phyloP scores from a whole-genome alignment of 1,140 invertebrate genomes.

The Stegodyphus dumicola region DNA sequence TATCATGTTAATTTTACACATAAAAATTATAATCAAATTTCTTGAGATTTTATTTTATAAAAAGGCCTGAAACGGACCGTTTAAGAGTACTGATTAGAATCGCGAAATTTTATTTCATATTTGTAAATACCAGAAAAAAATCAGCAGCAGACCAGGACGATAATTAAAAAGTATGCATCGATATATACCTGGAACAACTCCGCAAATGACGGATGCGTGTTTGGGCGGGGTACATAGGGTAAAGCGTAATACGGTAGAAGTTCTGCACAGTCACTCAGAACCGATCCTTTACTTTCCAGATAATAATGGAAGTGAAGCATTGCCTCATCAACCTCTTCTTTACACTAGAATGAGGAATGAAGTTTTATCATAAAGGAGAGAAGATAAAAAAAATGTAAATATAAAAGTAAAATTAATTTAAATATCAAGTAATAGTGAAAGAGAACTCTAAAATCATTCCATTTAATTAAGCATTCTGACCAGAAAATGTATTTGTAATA shows the following conservation, averaged over 20 bases:
- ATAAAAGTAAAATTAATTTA: too few species aligned
- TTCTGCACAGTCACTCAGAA: conserved; percentile 72
- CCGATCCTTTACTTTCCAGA: conserved; percentile 71
- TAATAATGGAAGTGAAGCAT: conserved; percentile 72
- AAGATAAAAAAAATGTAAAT: too few species aligned
- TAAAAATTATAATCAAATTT: too few species aligned
- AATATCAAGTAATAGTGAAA: too few species aligned
- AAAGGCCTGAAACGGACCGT: too few species aligned
- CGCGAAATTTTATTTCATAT: background rate
- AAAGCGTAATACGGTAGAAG: conserved; percentile 74
- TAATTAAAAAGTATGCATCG: background rate
- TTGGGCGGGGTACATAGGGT: conserved; percentile 73
- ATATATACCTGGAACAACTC: conserved; percentile 72
- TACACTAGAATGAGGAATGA: conserved; percentile 32
- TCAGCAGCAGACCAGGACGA: too few species aligned
- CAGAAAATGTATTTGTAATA: too few species aligned
- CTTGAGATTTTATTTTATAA: too few species aligned
- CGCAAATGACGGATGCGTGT: conserved; percentile 72
- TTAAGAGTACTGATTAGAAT: too few species aligned
- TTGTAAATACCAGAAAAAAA: background rate
- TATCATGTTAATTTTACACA: too few species aligned
- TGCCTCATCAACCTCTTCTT: conserved; percentile 65
- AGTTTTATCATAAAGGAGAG: background rate
- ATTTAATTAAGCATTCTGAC: too few species aligned
- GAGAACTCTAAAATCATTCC: too few species aligned